Evolutionary conservation across 2,113 vertebrate species (phyloP), one percentile per base, ranked within the genome.

Genomic region (Pterocles burchelli): DNA sequence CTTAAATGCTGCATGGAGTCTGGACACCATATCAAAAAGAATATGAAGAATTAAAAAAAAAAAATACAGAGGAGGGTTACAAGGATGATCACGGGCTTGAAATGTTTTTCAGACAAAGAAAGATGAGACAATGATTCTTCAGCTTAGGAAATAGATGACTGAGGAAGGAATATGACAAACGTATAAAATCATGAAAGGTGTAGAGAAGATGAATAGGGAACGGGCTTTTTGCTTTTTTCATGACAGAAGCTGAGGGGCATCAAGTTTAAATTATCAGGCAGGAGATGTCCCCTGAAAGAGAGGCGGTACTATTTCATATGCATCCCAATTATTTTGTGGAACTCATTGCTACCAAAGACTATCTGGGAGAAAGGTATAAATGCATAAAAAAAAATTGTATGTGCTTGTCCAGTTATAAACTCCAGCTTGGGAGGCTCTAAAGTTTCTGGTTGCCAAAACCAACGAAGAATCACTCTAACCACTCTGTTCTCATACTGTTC

Each of bases 81-180:
- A 26, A 88, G 51, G 72, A 58, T 80, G 88, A 90, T 94, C 88
- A 93, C 88, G 93, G 83, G 54, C 85, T 88, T 76, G 83, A 95
- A 88, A 88, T 95, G 51, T 79, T 94, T 92, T 93, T 88, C 95
- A 83, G 82, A 58, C 58, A 97, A 92, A 95, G 82, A 75, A 91
- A 93, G 93, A 88, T 88, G 88, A 96, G 91, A 93, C 88, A 90
- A 92, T 92, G 87, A 71, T 93, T 93, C 87, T 94, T 95, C 68
- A 91, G 78, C 71, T 93, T 93, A 85, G 88, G 83, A 94, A 88
- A 88, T 57, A 94, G 94, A 67, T 91, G 81, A 36, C 80, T 94
- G 81, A 94, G 87, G 96, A 95, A 96, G 92, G 78, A 88, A 88
- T 91, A 85, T 85, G 85, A 70, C 85, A 90, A 91, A 94, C 85